Percentiles rank a stretch among this genome's conserved stretches.
Evolutionary conservation across 2,888 invertebrate genomes (phyloP).

Genomic region (Cryptocheilus praepositus): DNA sequence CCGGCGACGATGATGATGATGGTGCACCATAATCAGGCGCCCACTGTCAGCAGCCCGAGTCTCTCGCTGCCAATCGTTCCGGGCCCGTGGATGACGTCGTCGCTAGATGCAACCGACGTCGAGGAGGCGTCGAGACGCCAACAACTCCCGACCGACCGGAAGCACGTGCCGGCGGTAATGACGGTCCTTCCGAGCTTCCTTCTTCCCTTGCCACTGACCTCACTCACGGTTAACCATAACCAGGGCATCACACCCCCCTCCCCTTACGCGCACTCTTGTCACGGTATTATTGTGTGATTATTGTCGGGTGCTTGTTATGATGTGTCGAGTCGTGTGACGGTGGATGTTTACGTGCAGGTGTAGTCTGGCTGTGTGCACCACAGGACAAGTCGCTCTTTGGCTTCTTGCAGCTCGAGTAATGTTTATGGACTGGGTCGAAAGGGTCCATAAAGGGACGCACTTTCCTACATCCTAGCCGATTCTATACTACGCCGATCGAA

Average conservation of each 20-base stretch:
- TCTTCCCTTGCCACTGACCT: constrained; percentile 69
- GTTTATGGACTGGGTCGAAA: neutral
- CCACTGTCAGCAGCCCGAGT: neutral
- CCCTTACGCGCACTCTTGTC: constrained; percentile 58
- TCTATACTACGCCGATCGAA: no score
- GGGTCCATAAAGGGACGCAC: neutral
- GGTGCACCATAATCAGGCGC: constrained; percentile 60
- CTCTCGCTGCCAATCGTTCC: neutral
- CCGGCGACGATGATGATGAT: constrained; percentile 51
- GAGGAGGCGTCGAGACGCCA: neutral
- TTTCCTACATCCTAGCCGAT: neutral
- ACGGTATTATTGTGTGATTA: constrained; percentile 15
- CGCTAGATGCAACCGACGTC: no score
- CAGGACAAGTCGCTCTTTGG: no score
- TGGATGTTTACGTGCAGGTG: no score
- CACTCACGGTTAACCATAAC: constrained; percentile 72
- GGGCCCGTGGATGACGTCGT: no score
- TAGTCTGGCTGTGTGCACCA: no score
- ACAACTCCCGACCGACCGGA: constrained; percentile 6
- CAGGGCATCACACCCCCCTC: constrained; percentile 69
- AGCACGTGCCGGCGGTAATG: constrained; percentile 22
- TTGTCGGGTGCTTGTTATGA: no score
- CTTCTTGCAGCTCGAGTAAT: no score
- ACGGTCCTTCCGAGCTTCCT: constrained; percentile 34
- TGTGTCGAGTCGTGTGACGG: no score